A percentile compares a stretch with the other conserved stretches of the same genome.
Conservation (phyloP, 2,113 vertebrate genomes). For the Bagarius yarrelli region DNA sequence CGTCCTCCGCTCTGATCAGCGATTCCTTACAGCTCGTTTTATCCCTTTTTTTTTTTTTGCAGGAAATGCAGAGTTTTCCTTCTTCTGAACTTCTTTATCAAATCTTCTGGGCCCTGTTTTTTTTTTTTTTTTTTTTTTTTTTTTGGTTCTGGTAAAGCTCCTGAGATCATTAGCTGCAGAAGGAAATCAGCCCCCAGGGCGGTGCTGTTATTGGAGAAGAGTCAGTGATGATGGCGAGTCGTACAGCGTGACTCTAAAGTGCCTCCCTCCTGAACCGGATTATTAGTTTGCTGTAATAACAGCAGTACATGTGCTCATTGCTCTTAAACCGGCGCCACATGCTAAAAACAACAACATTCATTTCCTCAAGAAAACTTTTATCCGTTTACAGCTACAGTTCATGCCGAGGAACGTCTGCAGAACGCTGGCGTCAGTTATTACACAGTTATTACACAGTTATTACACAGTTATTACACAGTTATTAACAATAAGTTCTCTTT, state of each 20-base stretch:
- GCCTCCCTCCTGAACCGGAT: not conserved
- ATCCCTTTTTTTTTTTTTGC: not conserved
- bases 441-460: too few relatives aligned
- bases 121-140: too few relatives aligned
- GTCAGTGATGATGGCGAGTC: not conserved
- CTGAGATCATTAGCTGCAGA: not conserved
- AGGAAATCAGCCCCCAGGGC: not conserved
- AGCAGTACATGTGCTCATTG: not conserved
- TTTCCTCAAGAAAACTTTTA: too few relatives aligned
- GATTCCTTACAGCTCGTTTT: not conserved
- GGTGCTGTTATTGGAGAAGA: not conserved
- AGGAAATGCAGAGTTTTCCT: not conserved
- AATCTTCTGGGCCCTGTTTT: not conserved
- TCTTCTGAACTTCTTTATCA: not conserved
- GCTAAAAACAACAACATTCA: not conserved
- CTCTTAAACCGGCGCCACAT: not conserved
- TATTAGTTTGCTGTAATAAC: not conserved
- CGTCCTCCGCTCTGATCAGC: not conserved
- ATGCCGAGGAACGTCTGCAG: too few relatives aligned
- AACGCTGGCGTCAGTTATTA: too few relatives aligned
- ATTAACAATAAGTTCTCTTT: too few relatives aligned
- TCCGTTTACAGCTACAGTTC: too few relatives aligned
- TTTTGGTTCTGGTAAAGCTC: not conserved
- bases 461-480: too few relatives aligned
- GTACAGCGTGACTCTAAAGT: too few relatives aligned